A percentile compares a stretch with the other conserved stretches of the same genome.
These are phyloP conservation scores for Amblyornis subalaris DNA, from an alignment of 2,113 vertebrate genomes.

Conservation along the genomic window DNA sequence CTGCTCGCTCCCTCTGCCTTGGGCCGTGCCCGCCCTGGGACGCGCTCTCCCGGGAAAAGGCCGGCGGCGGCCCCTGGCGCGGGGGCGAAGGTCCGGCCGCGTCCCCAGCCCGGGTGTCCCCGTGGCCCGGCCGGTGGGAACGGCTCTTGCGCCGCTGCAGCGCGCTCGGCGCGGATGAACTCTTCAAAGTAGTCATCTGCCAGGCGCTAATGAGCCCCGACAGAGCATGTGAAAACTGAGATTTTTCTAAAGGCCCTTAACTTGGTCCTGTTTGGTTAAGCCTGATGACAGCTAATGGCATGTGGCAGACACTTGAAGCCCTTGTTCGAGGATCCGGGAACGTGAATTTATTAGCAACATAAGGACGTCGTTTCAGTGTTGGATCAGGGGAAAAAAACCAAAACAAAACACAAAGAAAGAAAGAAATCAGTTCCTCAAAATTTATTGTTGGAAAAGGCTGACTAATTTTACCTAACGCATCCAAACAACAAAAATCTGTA, in stretches of 20 bases:
- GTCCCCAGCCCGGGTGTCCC: fast-evolving
- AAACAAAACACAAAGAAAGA: no score
- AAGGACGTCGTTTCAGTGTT: neutral
- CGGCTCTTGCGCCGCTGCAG: neutral
- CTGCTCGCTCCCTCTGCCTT: no score
- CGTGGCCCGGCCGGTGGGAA: neutral
- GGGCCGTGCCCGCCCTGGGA: neutral
- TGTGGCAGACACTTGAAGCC: neutral
- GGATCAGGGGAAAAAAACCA: neutral
- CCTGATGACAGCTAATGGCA: neutral
- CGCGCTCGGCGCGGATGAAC: neutral
- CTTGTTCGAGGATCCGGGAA: fast-evolving
- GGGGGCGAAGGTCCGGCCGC: neutral
- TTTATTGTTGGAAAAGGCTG: neutral
- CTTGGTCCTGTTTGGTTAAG: neutral
- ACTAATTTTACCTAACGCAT: neutral
- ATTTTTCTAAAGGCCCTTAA: neutral
- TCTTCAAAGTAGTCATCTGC: neutral
- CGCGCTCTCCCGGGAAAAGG: neutral
- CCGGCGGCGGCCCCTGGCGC: neutral
- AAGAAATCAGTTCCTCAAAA: neutral
- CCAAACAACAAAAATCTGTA: neutral
- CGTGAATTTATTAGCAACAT: neutral
- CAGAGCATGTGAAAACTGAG: neutral
- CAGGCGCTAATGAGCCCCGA: neutral